Base-by-base conservation (phyloP, 1,140 invertebrate genomes). In the Hyles vespertilio region DNA sequence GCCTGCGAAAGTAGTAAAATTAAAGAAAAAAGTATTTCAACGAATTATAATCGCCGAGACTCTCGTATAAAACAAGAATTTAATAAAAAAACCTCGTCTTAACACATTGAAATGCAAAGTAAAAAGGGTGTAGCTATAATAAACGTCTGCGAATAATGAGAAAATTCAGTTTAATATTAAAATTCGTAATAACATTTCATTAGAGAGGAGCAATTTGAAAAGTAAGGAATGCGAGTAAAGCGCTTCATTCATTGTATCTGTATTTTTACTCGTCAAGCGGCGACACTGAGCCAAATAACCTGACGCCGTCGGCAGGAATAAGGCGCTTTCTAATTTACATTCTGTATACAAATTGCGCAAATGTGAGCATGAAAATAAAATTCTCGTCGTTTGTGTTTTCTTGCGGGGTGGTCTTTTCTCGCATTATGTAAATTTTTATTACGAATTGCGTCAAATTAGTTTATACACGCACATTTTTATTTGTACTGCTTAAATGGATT, bases 291-390 rank as follows among this genome's bases (percentile, higher is more conserved):
- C 79, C 73, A 78, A 84, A 85, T 84, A 81, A 79, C 74, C 73
- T 79, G 78, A 75, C 77, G 70, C 75, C 74, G 65, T 77, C 75
- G 63, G 59, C 72, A 71, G 72, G 72, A 83, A 85, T 83, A 81
- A 85, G 80, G 74, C 70, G 70, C 74, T 74, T 82, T 79, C 81
- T 86, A 86, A 86, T 86, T 86, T 86, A 86, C 81, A 86, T 86
- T 84, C 78, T 72, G 83, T 83, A 84, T 86, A 86, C 81, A 84
- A 85, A 83, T 83, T 83, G 76, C 72, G 70, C 76, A 77, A 86
- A 86, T 83, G 79, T 80, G 78, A 81, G 74, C 70, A 83, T 80
- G 77, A 84, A 86, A 84, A 85, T 85, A 81, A 83, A 85, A 83
- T 84, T 84, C 69, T 76, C 74, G 72, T 72, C 73, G 72, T 77